Conservation (phyloP, 2,888 invertebrate genomes). For the Brachypalpus laphriformis region DNA sequence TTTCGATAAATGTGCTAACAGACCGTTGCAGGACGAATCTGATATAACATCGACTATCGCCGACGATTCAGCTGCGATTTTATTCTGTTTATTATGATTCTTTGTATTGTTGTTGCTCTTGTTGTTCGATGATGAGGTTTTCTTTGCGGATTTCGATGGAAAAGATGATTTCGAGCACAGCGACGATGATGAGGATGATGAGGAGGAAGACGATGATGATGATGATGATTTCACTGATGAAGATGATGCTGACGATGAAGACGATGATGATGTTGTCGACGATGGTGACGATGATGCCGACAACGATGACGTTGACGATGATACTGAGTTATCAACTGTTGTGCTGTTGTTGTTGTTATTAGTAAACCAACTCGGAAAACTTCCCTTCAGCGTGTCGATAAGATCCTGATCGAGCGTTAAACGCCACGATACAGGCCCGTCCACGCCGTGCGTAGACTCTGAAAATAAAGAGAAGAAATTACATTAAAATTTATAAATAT, state of each 20-base stretch:
- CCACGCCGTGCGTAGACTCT: slow-evolving; percentile 91
- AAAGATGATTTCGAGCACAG: slow-evolving; percentile 53
- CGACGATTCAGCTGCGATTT: slow-evolving; percentile 35
- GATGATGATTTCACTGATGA: slow-evolving; percentile 61
- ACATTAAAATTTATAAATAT: no score
- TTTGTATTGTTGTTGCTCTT: slow-evolving; percentile 75
- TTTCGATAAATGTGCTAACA: slow-evolving; percentile 79
- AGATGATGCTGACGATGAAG: slow-evolving; percentile 57
- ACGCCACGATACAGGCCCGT: slow-evolving; percentile 93
- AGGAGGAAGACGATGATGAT: slow-evolving; percentile 78
- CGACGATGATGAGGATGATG: slow-evolving; percentile 77
- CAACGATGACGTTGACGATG: slow-evolving; percentile 75
- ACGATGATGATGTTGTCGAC: slow-evolving; percentile 67
- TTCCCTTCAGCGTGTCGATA: slow-evolving; percentile 94
- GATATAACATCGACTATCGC: slow-evolving; percentile 79
- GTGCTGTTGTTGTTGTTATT: slow-evolving; percentile 75
- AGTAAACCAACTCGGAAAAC: slow-evolving; percentile 95
- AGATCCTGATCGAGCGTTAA: slow-evolving; percentile 96
- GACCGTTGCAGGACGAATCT: slow-evolving; percentile 80
- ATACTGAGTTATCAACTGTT: slow-evolving; percentile 77
- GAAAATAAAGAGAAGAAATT: slow-evolving; percentile 70
- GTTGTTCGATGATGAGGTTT: slow-evolving; percentile 74
- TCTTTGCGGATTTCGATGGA: slow-evolving; percentile 79
- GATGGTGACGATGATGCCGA: slow-evolving; percentile 73
- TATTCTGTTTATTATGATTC: slow-evolving; percentile 66